Evolutionary conservation across 1,140 invertebrate species (phyloP).

Genomic region (Meloidogyne exigua): DNA sequence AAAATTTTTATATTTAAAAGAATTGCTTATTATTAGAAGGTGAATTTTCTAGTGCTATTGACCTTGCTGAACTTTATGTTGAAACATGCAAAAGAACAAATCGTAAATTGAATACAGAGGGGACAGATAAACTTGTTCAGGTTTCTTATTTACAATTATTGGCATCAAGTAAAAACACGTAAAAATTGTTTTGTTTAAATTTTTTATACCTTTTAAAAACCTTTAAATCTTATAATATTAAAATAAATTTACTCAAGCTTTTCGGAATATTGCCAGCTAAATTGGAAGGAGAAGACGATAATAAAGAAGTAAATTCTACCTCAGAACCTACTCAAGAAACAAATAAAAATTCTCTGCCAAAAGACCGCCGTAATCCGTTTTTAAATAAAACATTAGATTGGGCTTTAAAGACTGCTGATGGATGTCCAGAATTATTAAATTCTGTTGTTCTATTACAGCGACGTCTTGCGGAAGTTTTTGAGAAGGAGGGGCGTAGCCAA

Average conservation of each 20-base stretch:
- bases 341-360: not conserved
- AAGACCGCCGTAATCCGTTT: slow-evolving; percentile 15
- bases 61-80: slow-evolving; percentile 41
- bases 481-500: slow-evolving; percentile 3
- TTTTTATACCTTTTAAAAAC: too few relatives aligned
- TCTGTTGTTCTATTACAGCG: slow-evolving; percentile 3
- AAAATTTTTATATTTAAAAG: not conserved
- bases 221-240: too few relatives aligned
- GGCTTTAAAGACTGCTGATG: slow-evolving; percentile 3
- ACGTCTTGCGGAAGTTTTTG: slow-evolving; percentile 11
- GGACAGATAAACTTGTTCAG: not conserved
- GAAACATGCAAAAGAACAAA: slow-evolving; percentile 23
- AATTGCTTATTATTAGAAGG: slow-evolving; percentile 25
- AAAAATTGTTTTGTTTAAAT: too few relatives aligned
- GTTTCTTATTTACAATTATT: not conserved
- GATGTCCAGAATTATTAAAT: slow-evolving; percentile 13
- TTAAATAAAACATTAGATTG: slow-evolving; percentile 29
- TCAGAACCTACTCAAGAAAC: not conserved
- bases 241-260: not conserved
- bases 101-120: not conserved
- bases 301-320: not conserved
- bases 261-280: slow-evolving; percentile 7
- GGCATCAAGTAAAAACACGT: too few relatives aligned
- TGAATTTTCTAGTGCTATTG: slow-evolving; percentile 38
- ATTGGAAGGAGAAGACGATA: not conserved